Percentiles rank a stretch among this genome's conserved stretches.
Evolutionary conservation across 1,140 invertebrate genomes (phyloP).

Genomic region (Hermetia illucens): DNA sequence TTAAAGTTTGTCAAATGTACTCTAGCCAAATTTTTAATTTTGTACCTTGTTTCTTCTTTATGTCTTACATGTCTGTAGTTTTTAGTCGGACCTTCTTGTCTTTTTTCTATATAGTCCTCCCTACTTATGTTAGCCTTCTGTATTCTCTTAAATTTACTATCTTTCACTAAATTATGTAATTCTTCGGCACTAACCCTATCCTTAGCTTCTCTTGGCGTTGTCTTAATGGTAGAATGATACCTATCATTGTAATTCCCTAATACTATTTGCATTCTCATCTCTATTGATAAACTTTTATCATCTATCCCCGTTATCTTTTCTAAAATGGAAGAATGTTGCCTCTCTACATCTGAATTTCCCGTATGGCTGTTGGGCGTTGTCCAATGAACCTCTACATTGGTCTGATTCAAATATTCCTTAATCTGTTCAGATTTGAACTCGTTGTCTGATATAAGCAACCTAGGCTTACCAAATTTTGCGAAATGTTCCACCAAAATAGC

Average conservation of each 20-base stretch:
- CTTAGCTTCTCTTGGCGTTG: background rate
- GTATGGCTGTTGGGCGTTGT: too few species aligned
- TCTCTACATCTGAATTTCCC: too few species aligned
- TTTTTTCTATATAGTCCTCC: constrained; percentile 5
- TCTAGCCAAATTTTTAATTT: background rate
- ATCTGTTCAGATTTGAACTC: background rate
- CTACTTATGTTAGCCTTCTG: constrained; percentile 2
- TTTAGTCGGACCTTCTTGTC: background rate
- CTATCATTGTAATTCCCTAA: constrained; percentile 2
- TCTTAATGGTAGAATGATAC: constrained; percentile 2
- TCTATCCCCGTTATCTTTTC: too few species aligned
- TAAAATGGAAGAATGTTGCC: too few species aligned
- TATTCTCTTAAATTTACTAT: background rate
- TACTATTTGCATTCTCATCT: background rate
- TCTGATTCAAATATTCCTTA: background rate
- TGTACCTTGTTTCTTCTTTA: constrained; percentile 3
- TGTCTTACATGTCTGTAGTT: constrained; percentile 3
- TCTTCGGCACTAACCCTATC: background rate
- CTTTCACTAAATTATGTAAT: background rate
- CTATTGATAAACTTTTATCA: background rate
- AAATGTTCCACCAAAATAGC: background rate
- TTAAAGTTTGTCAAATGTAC: constrained; percentile 4
- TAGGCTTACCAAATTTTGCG: background rate
- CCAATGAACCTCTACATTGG: background rate
- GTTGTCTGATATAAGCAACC: background rate